Evolutionary conservation across 1,140 invertebrate species (phyloP).

Genomic region (Cecropterus lyciades): DNA sequence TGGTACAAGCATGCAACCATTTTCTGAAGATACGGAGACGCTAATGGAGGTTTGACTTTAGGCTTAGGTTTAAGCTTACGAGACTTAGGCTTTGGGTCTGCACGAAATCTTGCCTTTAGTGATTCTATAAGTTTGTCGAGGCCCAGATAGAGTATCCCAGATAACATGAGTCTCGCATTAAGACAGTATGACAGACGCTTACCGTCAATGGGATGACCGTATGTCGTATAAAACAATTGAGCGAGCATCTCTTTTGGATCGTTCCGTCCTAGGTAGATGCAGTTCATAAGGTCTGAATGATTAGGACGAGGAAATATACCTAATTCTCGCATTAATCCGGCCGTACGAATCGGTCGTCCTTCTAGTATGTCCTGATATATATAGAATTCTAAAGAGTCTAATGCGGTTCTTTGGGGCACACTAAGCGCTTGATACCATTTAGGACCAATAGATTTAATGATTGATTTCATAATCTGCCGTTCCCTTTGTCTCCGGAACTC

Average conservation of each 20-base stretch:
- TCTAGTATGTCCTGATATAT: constrained; percentile 74
- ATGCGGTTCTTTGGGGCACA: constrained; percentile 58
- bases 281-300: constrained; percentile 59
- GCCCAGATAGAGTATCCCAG: constrained; percentile 68
- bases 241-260: constrained; percentile 72
- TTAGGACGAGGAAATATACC: constrained; percentile 64
- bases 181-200: constrained; percentile 58
- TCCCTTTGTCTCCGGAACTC: constrained; percentile 50
- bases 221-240: constrained; percentile 59
- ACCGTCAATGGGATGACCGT: constrained; percentile 60
- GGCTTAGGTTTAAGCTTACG: constrained; percentile 45
- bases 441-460: constrained; percentile 61
- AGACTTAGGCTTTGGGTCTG: constrained; percentile 41
- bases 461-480: constrained; percentile 45
- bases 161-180: constrained; percentile 67
- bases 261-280: constrained; percentile 57
- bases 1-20: constrained; percentile 58
- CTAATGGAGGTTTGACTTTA: constrained; percentile 42
- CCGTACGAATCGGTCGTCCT: constrained; percentile 58
- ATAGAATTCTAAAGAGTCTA: constrained; percentile 59
- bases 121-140: constrained; percentile 55
- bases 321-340: constrained; percentile 52
- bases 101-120: constrained; percentile 56
- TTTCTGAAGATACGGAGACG: constrained; percentile 68
- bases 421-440: constrained; percentile 73